Conservation (phyloP, 2,888 invertebrate genomes). For the Drosophila longiperda region DNA sequence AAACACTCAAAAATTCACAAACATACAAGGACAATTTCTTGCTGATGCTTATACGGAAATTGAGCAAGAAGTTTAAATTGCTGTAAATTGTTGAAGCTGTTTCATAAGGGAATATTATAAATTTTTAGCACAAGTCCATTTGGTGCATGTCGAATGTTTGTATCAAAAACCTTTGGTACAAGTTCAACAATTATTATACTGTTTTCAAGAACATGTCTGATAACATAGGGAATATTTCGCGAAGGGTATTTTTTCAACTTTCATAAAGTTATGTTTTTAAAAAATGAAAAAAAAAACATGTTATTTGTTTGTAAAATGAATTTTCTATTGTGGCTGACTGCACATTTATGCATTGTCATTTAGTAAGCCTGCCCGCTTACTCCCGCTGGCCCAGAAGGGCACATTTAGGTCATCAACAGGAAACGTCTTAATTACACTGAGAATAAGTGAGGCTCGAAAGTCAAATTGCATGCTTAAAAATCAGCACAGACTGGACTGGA, state of each 20-base stretch:
- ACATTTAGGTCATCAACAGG: constrained; percentile 75
- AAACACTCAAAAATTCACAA: background rate
- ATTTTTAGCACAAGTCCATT: background rate
- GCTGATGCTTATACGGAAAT: background rate
- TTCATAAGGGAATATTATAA: background rate
- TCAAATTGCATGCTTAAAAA: constrained; percentile 62
- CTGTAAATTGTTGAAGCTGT: background rate
- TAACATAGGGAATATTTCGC: background rate
- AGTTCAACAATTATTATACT: background rate
- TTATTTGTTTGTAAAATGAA: background rate
- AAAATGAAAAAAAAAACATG: background rate
- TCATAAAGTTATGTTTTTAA: background rate
- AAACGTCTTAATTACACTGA: constrained; percentile 72
- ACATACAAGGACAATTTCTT: background rate
- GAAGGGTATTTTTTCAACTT: background rate
- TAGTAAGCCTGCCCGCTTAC: background rate
- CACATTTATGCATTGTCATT: background rate
- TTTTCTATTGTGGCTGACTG: background rate
- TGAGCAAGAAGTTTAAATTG: background rate
- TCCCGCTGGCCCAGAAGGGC: constrained; percentile 33
- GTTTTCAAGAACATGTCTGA: background rate
- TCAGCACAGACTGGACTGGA: constrained; percentile 7
- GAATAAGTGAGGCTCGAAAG: constrained; percentile 67
- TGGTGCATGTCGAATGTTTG: background rate
- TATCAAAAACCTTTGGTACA: no score